A percentile compares a stretch with the other conserved stretches of the same genome.
Evolutionary conservation across 1,140 invertebrate species (phyloP).

Genomic region (Conus betulinus): DNA sequence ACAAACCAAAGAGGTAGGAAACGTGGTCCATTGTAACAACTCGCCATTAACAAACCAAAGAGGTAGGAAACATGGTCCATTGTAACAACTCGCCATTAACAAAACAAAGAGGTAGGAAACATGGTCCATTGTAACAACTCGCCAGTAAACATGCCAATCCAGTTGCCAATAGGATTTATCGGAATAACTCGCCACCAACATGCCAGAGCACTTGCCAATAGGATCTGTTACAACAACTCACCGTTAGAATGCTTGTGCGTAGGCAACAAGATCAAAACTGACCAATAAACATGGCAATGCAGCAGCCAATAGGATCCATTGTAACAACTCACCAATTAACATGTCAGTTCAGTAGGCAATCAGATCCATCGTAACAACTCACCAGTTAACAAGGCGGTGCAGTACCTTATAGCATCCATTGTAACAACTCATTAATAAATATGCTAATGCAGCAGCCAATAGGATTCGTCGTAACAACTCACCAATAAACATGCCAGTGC

Average conservation of each 20-base stretch:
- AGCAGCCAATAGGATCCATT: not conserved
- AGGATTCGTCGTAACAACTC: not conserved
- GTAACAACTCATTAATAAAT: not conserved
- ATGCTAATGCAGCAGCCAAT: not conserved
- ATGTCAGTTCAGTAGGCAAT: constrained; percentile 91
- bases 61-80: not conserved
- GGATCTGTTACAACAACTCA: not conserved
- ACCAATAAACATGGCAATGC: not conserved
- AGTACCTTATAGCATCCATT: not conserved
- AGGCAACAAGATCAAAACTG: not conserved
- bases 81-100: not conserved
- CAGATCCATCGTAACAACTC: not conserved
- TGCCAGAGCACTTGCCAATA: not conserved
- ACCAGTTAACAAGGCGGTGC: not conserved
- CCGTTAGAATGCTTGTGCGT: not conserved
- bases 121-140: not conserved
- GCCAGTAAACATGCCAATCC: constrained; percentile 85
- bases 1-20: constrained; percentile 92
- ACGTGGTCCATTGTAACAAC: not conserved
- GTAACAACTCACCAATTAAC: constrained; percentile 87
- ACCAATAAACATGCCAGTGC: constrained; percentile 85
- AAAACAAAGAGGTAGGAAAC: not conserved
- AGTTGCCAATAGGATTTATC: constrained; percentile 82
- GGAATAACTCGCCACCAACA: not conserved
- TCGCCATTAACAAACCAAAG: not conserved